Percentiles rank a stretch among this genome's conserved stretches.
Evolutionary conservation across 2,113 vertebrate species (phyloP).

Genomic region (Porphyrio hochstetteri): DNA sequence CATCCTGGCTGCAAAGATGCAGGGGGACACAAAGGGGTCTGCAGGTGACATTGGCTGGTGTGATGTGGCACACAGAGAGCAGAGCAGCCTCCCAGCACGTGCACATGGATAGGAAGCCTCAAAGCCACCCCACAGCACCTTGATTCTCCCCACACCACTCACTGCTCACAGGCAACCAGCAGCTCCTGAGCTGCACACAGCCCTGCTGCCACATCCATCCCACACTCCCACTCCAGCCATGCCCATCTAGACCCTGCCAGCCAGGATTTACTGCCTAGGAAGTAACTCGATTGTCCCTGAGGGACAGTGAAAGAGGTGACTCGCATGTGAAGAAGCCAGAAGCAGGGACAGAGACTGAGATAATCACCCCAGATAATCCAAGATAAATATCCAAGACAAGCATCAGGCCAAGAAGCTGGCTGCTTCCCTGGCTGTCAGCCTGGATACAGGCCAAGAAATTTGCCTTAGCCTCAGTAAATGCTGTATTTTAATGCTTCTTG

Average conservation of each 20-base stretch:
- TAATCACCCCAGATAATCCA: background rate
- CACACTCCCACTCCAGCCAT: background rate
- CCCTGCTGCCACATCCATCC: background rate
- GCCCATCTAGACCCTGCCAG: background rate
- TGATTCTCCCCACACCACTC: rapidly evolving
- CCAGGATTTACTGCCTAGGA: background rate
- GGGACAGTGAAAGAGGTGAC: background rate
- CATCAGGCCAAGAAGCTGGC: background rate
- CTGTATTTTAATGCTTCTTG: background rate
- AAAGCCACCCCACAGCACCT: background rate
- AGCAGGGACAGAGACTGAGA: background rate
- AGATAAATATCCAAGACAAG: slow-evolving; percentile 18
- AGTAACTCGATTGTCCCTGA: background rate
- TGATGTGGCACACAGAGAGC: too few relatives aligned
- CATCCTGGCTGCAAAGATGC: background rate
- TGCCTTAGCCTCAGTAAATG: background rate
- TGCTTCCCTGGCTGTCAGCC: background rate
- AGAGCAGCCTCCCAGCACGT: background rate
- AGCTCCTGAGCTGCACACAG: rapidly evolving
- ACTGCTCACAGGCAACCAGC: background rate
- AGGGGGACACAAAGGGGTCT: rapidly evolving
- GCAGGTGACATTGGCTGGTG: background rate
- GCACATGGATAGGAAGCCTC: background rate
- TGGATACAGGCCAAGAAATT: background rate
- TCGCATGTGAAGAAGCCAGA: background rate